Base-by-base conservation (phyloP, 2,888 invertebrate genomes). In the Tryphoninae sp. region DNA sequence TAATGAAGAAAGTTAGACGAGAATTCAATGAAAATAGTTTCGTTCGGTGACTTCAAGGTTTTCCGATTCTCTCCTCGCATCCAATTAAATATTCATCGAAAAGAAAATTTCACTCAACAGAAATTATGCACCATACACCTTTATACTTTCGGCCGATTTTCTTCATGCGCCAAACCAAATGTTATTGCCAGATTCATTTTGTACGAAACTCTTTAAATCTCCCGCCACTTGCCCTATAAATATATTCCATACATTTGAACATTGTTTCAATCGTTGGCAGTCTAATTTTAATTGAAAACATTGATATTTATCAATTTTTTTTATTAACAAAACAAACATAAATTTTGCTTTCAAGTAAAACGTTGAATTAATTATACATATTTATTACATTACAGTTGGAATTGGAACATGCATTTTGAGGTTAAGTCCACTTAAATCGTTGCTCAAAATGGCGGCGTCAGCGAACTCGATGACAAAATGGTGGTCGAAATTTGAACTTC, bases 21-120 rank as follows among this genome's bases (percentile, higher is more conserved):
- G 75, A 58, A 72, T 55, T 49, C 61, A 45, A 71, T 78, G 61
- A 75, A 78, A 78, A 78, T 75, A 78, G 58, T 72, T 81, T 77
- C 67, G 61, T 68, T 73, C 61, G 55, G 40, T 64, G 42, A 64
- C 77, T 68, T 45, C 4, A 9, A 49, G 40, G n/a, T 55, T 55
- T 53, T 61, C 53, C 11, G 40, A 40, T n/a, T 13, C 49, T 74
- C 59, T 49, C 16, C 1, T 9, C 68, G 11, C 51, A 22, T 74
- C 74, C 78, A 78, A 81, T 81, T 73, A 64, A 78, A 23, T 58
- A 59, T 68, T 59, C 58, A 75, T 75, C 40, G 22, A 62, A 59
- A 67, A 51, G 19, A 16, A 53, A 53, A 33, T 33, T 33, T 33
- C 6, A 3, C 33, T 33, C 33, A 6, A 6, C 33, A 33, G 33